Evolutionary conservation across 2,888 invertebrate species (phyloP).

Genomic region (Oxycera nigricornis): DNA sequence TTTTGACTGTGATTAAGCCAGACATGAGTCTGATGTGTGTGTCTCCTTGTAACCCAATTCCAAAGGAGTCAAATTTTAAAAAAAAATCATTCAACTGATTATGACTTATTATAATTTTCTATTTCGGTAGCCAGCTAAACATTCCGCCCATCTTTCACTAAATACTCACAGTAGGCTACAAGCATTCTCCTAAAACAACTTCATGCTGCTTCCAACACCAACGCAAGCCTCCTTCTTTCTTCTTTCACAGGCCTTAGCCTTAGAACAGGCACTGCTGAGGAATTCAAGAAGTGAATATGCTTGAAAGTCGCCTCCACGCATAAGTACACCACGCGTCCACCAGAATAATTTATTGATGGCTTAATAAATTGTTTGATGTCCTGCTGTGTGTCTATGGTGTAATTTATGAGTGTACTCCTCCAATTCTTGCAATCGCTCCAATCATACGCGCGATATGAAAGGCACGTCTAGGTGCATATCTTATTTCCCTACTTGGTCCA

Average conservation of each 20-base stretch:
- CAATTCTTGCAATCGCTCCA: conserved; percentile 24
- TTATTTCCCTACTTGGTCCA: conserved; percentile 16
- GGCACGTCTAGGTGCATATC: conserved; percentile 20
- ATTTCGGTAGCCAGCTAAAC: conserved; percentile 26
- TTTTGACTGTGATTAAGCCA: too few relatives aligned
- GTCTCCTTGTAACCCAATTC: too few relatives aligned
- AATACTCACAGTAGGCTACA: background rate
- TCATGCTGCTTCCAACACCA: conserved; percentile 40
- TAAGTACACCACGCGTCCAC: conserved; percentile 34
- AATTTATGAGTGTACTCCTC: conserved; percentile 48
- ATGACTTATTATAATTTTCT: too few relatives aligned
- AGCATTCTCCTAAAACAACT: background rate
- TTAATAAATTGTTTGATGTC: conserved; percentile 51
- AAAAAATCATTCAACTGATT: too few relatives aligned
- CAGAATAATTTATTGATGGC: conserved; percentile 51
- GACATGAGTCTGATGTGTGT: too few relatives aligned
- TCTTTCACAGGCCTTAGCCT: background rate
- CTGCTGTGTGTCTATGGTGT: conserved; percentile 51
- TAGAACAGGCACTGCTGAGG: conserved; percentile 25
- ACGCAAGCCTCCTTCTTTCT: conserved; percentile 9
- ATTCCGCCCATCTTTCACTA: background rate
- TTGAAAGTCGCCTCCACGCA: conserved; percentile 5
- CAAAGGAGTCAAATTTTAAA: too few relatives aligned
- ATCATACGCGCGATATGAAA: conserved; percentile 32
- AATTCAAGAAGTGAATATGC: conserved; percentile 40